phyloP scores from a whole-genome alignment of 2,113 vertebrate genomes.

The Gambusia affinis region DNA sequence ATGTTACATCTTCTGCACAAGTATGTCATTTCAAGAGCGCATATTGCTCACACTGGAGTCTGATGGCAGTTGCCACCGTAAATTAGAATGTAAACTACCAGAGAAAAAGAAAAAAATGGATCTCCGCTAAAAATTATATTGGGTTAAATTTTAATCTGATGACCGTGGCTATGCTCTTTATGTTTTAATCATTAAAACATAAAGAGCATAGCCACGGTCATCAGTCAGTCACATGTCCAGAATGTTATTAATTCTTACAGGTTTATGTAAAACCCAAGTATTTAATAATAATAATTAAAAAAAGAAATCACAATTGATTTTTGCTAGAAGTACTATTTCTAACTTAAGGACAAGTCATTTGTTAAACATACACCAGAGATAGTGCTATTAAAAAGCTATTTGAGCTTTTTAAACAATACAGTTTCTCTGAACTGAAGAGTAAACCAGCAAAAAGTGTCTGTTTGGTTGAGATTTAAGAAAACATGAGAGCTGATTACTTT shows the following conservation, averaged over 20 bases:
- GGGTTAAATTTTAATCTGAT: too few relatives aligned
- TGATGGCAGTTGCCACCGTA: too few relatives aligned
- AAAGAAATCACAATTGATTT: conserved; percentile 54
- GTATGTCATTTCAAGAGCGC: too few relatives aligned
- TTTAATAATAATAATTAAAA: conserved; percentile 55
- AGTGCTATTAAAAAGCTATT: conserved; percentile 82
- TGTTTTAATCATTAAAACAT: not conserved
- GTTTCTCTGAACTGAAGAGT: conserved; percentile 55
- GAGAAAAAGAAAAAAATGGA: too few relatives aligned
- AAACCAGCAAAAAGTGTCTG: conserved; percentile 21
- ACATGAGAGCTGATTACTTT: conserved; percentile 8
- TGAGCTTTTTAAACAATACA: conserved; percentile 66
- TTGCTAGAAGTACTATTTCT: conserved; percentile 77
- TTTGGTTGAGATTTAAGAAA: conserved; percentile 9
- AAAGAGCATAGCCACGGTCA: not conserved
- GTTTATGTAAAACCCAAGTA: not conserved
- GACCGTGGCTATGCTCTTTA: too few relatives aligned
- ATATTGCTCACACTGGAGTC: too few relatives aligned
- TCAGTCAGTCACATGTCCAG: not conserved
- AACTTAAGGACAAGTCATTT: conserved; percentile 76
- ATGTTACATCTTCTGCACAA: too few relatives aligned
- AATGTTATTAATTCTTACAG: not conserved
- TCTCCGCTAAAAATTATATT: not conserved
- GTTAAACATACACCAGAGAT: conserved; percentile 72
- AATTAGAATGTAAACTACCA: too few relatives aligned